Base-by-base conservation (phyloP, 2,888 invertebrate species). In the Lepidonotus clava region DNA sequence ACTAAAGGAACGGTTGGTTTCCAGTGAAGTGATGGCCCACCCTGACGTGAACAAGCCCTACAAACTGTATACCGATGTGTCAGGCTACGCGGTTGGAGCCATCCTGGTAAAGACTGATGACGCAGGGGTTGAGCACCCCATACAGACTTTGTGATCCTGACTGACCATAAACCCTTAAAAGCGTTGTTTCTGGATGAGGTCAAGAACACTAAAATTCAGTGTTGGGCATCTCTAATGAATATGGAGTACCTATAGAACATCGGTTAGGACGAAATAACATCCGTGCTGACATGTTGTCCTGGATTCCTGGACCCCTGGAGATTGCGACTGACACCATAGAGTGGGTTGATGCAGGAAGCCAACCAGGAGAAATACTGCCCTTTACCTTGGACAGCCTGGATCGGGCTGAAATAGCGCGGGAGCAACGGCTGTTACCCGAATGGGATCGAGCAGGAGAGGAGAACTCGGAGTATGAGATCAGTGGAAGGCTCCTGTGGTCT, bases 221-320 rank as follows among this genome's bases (percentile, higher is more conserved):
- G 86, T 1, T 87, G 87, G 87, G 86, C 76, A 0, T 84, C 86
- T 2, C 38, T 87, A 36, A 4, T 87, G 87, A 87, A 66, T 87
- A 46, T 41, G 87, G 87, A 11, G 83, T 46, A 21, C 40, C 40
- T 4, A 77, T 77, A 6, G 77, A 77, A 40, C 40, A 77, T 40
- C 2, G 40, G 18, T 4, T 8, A 24, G 83, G 83, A 53, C 1
- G 5, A 14, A n/a, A 28, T 32, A 87, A 85, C 85, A 66, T 85
- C 61, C 34, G 87, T 21, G 85, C 85, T 56, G 87, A 85, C 61
- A 80, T 85, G 80, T 28, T 87, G 32, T 71, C 71, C 14, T 8
- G 71, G 34, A 51, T 86, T 14, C n/a, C n/a, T n/a, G n/a, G n/a
- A n/a, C n/a, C n/a, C n/a, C n/a, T n/a, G n/a, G n/a, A n/a, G n/a